Conservation (phyloP, 53 echinoderm and acorn worm genomes). For the Holothuria leucospilota region DNA sequence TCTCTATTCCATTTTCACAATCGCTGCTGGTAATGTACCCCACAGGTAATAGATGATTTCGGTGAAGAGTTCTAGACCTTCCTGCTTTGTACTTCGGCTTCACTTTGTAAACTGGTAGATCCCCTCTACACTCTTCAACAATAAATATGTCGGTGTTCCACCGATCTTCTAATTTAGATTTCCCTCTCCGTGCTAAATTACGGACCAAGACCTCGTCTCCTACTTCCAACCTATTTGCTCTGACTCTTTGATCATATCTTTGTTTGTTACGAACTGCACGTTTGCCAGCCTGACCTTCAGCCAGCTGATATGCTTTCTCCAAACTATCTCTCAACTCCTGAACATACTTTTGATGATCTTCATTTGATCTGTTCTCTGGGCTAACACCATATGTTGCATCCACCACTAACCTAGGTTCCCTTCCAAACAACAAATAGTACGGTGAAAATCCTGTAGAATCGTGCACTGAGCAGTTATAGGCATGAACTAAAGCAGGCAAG, state of each 20-base stretch:
- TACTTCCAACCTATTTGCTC: conserved; percentile 1
- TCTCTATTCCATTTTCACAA: neutral
- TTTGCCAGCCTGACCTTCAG: conserved; percentile 18
- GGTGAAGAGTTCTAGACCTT: neutral
- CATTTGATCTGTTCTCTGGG: neutral
- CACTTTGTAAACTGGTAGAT: conserved; percentile 1
- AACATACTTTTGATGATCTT: conserved; percentile 51
- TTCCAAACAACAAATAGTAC: conserved; percentile 63
- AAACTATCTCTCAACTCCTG: conserved; percentile 31
- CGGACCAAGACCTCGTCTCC: conserved; percentile 50
- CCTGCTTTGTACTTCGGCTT: neutral
- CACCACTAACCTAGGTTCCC: conserved; percentile 56
- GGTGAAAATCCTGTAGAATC: conserved; percentile 64
- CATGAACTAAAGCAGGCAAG: conserved; percentile 64
- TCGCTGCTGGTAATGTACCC: neutral
- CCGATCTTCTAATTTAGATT: conserved; percentile 49
- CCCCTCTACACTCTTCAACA: conserved; percentile 11
- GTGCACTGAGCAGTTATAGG: conserved; percentile 64
- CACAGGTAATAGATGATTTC: neutral
- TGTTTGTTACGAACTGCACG: conserved; percentile 35
- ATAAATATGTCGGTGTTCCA: conserved; percentile 33
- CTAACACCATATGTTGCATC: conserved; percentile 32
- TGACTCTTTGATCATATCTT: conserved; percentile 30
- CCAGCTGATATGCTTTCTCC: conserved; percentile 47
- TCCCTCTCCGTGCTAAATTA: conserved; percentile 44